Conservation (phyloP, 2,113 vertebrate species). For the Entomyzon cyanotis region DNA sequence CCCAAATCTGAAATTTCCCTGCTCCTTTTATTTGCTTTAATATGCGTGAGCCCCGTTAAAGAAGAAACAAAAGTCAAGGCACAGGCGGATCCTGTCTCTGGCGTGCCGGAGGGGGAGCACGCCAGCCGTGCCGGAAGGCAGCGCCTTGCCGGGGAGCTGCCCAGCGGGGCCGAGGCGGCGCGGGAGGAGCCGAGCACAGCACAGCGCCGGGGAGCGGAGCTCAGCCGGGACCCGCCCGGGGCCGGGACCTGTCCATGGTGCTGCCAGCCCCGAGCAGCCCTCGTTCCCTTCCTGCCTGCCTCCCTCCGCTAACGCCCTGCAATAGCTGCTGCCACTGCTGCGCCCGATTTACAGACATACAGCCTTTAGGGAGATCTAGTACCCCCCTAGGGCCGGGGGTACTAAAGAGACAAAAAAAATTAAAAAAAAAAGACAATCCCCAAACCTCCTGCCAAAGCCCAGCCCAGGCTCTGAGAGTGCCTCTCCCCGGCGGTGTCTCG, state of each 20-base stretch:
- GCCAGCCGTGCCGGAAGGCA: background rate
- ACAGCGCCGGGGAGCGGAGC: background rate
- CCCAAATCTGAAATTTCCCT: background rate
- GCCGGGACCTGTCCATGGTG: background rate
- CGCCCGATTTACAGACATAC: background rate
- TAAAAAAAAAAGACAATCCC: background rate
- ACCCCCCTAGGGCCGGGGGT: too few species aligned
- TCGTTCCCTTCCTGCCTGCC: rapidly evolving
- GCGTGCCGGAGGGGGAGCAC: background rate
- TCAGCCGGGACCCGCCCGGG: background rate
- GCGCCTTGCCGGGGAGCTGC: background rate
- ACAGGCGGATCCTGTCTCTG: too few species aligned
- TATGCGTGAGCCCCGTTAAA: rapidly evolving
- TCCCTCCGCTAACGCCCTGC: background rate
- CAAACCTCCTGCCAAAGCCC: background rate
- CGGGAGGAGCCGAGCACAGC: background rate
- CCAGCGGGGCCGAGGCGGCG: background rate
- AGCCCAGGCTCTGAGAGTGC: background rate
- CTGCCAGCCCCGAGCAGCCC: background rate
- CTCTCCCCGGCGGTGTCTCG: background rate
- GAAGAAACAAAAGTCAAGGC: background rate
- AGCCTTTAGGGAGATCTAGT: background rate
- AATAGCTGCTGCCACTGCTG: background rate
- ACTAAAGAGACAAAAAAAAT: background rate
- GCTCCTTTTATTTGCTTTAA: background rate